These are phyloP conservation scores for Zaprionus africanus DNA, from an alignment of 1,140 invertebrate genomes.

Conservation along the genomic window DNA sequence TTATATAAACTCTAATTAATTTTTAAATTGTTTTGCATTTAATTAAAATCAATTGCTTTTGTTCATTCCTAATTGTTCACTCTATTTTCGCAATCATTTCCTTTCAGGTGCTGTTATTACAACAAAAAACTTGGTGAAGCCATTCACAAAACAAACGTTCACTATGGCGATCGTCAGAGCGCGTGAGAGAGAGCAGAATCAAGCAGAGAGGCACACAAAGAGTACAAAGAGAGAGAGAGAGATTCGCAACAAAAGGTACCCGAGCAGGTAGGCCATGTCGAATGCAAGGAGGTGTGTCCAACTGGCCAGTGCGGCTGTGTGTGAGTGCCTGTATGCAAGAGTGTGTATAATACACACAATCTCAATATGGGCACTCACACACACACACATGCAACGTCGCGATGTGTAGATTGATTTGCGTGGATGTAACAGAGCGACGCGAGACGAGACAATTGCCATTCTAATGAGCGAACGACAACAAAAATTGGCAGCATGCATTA, in stretches of 20 bases:
- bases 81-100: neutral
- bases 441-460: conserved; percentile 41
- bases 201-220: conserved; percentile 38
- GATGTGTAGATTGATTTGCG: conserved; percentile 9
- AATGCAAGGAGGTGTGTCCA: conserved; percentile 76
- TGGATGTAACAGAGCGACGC: conserved; percentile 23
- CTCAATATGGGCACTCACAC: conserved; percentile 13
- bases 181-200: conserved; percentile 11
- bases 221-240: conserved; percentile 25
- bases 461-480: conserved; percentile 75
- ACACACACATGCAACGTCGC: conserved; percentile 1
- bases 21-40: too few species aligned
- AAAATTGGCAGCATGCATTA: conserved; percentile 77
- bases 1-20: too few species aligned
- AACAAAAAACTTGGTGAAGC: neutral
- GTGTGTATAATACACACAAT: conserved; percentile 23
- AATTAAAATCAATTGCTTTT: neutral
- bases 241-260: conserved; percentile 77
- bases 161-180: conserved; percentile 62
- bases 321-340: conserved; percentile 19
- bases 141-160: conserved; percentile 24
- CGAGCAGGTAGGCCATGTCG: conserved; percentile 65
- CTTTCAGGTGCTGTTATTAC: neutral
- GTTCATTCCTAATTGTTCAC: neutral
- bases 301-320: conserved; percentile 22